Conservation (phyloP, 2,888 invertebrate genomes). For the Dryomyza anilis region DNA sequence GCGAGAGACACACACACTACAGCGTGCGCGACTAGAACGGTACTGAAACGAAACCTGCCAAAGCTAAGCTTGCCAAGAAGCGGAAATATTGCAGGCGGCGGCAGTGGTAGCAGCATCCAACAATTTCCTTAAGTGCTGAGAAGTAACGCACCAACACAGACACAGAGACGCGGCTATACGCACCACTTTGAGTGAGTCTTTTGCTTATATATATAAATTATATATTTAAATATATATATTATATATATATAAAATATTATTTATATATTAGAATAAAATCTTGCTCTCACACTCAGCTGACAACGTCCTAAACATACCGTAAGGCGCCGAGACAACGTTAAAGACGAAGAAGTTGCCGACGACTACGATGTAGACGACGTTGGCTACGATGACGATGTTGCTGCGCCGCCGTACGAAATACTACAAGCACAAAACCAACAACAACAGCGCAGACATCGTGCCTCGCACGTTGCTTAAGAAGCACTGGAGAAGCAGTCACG, state of each 20-base stretch:
- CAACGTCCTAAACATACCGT: constrained; percentile 4
- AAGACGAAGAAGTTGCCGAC: constrained; percentile 9
- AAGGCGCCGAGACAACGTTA: not conserved
- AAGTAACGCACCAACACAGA: not conserved
- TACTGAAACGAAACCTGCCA: constrained; percentile 49
- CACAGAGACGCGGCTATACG: constrained; percentile 6
- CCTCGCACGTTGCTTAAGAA: constrained; percentile 54
- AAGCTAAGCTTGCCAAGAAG: constrained; percentile 31
- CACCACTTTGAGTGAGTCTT: not conserved
- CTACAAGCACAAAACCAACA: constrained; percentile 4
- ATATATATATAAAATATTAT: constrained; percentile 22
- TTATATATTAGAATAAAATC: constrained; percentile 28
- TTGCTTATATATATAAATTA: not conserved
- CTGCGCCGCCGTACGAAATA: not conserved
- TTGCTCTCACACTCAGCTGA: constrained; percentile 8
- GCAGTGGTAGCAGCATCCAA: too few relatives aligned
- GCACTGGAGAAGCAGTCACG: constrained; percentile 43
- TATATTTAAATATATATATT: constrained; percentile 19
- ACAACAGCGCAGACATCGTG: constrained; percentile 43
- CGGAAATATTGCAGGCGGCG: constrained; percentile 3
- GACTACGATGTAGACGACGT: constrained; percentile 5
- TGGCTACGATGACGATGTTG: constrained; percentile 7
- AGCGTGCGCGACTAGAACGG: constrained; percentile 55
- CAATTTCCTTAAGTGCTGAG: constrained; percentile 15
- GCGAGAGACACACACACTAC: constrained; percentile 49